These are phyloP conservation scores for Gortyna flavago DNA, from an alignment of 2,888 invertebrate species.

Conservation along the genomic window DNA sequence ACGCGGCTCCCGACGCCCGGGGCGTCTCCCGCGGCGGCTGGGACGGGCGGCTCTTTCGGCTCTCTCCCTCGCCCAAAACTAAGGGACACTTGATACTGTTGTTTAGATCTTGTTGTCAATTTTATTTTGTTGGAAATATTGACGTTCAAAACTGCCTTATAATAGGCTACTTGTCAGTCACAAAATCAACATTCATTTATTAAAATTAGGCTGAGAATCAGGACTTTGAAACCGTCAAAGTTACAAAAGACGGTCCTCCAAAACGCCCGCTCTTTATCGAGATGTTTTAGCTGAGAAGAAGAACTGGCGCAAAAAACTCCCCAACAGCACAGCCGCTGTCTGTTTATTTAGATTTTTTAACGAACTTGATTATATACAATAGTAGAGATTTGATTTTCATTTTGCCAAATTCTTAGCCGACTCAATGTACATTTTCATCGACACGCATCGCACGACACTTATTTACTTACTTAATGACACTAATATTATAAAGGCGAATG, in stretches of 20 bases:
- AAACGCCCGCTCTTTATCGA: not conserved
- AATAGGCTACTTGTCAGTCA: no score
- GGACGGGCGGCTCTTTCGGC: no score
- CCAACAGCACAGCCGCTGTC: not conserved
- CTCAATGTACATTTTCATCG: not conserved
- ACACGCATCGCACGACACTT: not conserved
- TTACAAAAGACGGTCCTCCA: not conserved
- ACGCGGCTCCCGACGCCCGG: no score
- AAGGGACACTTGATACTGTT: no score
- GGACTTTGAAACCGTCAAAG: not conserved
- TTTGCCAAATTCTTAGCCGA: not conserved
- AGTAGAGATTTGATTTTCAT: not conserved
- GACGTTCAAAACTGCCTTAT: not conserved
- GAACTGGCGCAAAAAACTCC: not conserved
- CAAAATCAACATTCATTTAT: not conserved
- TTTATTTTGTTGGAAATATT: not conserved
- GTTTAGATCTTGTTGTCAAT: no score
- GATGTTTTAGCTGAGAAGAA: not conserved
- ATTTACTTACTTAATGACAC: no score
- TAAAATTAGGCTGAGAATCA: not conserved
- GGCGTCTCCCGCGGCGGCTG: no score
- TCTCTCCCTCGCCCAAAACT: no score
- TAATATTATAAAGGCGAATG: no score
- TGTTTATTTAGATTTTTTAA: not conserved
- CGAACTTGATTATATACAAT: no score